phyloP scores from a whole-genome alignment of 2,797 vertebrate species.

The Diplodus sargus region DNA sequence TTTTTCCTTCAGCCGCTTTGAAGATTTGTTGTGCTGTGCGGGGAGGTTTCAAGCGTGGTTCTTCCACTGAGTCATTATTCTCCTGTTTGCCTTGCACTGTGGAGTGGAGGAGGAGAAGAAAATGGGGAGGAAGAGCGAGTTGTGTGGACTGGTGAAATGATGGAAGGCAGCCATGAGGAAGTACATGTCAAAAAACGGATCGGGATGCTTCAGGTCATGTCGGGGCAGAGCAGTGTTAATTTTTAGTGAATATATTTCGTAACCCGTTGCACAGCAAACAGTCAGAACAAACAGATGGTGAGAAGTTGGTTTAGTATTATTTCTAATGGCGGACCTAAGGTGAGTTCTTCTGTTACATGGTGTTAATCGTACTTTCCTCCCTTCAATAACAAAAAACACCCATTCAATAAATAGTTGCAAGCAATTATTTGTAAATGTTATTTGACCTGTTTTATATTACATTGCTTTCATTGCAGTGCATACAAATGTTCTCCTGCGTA shows the following conservation, averaged over 20 bases:
- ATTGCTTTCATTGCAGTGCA: background rate
- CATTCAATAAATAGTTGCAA: slow-evolving; percentile 36
- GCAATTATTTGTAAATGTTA: background rate
- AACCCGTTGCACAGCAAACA: background rate
- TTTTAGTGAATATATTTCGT: background rate
- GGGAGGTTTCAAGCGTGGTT: slow-evolving; percentile 60
- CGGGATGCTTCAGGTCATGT: background rate
- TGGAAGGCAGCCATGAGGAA: slow-evolving; percentile 4
- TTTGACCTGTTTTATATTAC: background rate
- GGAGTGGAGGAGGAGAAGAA: slow-evolving; percentile 23
- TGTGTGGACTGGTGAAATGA: slow-evolving; percentile 14
- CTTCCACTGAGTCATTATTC: slow-evolving; percentile 71
- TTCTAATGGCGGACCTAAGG: no score
- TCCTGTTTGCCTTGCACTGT: slow-evolving; percentile 61
- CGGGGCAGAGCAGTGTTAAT: background rate
- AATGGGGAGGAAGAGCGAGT: slow-evolving; percentile 3
- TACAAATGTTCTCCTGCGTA: background rate
- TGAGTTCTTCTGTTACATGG: background rate
- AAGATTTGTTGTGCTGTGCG: slow-evolving; percentile 66
- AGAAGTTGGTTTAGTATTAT: no score
- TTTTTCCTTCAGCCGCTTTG: slow-evolving; percentile 70
- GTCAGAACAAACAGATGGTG: slow-evolving; percentile 5
- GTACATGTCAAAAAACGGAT: background rate
- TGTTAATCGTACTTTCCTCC: background rate
- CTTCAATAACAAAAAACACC: background rate